Base-by-base conservation (phyloP, 2,113 vertebrate genomes). In the Ceratotherium simum region DNA sequence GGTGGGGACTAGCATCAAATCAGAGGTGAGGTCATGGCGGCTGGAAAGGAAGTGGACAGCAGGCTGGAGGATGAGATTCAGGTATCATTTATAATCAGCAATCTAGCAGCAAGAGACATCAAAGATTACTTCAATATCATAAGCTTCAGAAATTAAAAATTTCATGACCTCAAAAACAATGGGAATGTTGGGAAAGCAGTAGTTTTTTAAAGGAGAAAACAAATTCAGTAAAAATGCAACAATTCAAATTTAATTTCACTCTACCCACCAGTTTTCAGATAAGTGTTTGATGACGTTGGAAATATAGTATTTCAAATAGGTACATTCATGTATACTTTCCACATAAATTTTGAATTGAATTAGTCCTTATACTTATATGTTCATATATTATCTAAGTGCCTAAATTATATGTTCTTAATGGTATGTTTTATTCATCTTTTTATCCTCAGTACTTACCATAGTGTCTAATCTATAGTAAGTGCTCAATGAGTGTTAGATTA, bases 201-300 rank as follows among this genome's bases (percentile, higher is more conserved):
- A 23, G 14, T 54, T 78, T 67, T 96, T 73, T 58, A n/a, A 64
- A 87, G 56, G 42, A 80, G 42, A 89, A 75, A 93, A 62, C 9
- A 75, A 87, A 92, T 69, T 75, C 20, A 72, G 14, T 94, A 95
- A 92, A 69, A 69, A 81, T 70, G 3, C 10, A 95, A 39, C 4
- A 80, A 85, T 60, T 96, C 21, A 76, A 96, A 96, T 25, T 94
- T 67, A 81, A 70, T 88, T 96, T 95, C n/a, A 87, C 27, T 80
- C 65, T 62, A 17, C 18, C 73, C 11, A 29, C 5, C 2, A 10
- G 5, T 79, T 90, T 96, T 84, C 39, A 88, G 60, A 75, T 17
- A 42, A 90, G 5, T 91, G 67, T 79, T 85, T 73, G 73, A 72
- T 84, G 7, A 84, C 14, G 89, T 75, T 64, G 17, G 31, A 91